phyloP scores from a whole-genome alignment of 1,140 invertebrate species.

The Drosophila erecta region DNA sequence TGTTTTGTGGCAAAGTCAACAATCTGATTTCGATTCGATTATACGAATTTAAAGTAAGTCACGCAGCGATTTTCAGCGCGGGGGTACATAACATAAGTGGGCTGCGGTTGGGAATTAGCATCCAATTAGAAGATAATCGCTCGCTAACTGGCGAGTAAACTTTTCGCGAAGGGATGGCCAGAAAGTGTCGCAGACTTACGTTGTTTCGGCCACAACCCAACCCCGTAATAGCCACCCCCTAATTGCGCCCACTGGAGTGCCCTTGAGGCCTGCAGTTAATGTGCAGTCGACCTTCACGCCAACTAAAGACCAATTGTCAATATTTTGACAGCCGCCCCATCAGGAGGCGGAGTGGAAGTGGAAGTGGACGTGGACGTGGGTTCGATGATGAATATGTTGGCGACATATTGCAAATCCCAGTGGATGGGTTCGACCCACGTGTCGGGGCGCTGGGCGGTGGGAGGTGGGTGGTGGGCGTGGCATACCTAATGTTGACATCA shows the following conservation, averaged over 20 bases:
- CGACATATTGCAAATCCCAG: constrained; percentile 69
- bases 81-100: constrained; percentile 32
- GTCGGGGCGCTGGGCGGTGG: not conserved
- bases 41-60: constrained; percentile 80
- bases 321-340: constrained; percentile 69
- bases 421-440: constrained; percentile 55
- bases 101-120: constrained; percentile 60
- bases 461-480: constrained; percentile 32
- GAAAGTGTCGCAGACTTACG: constrained; percentile 69
- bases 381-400: constrained; percentile 67
- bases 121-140: constrained; percentile 76
- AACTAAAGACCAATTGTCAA: constrained; percentile 76
- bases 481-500: constrained; percentile 73
- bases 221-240: not conserved
- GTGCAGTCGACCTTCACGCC: constrained; percentile 72
- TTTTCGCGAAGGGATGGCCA: constrained; percentile 18
- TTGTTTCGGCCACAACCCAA: constrained; percentile 35
- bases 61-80: constrained; percentile 64
- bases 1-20: constrained; percentile 41
- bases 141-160: constrained; percentile 63
- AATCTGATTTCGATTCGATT: constrained; percentile 74
- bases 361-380: not conserved
- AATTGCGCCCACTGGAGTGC: not conserved
- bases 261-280: constrained; percentile 67
- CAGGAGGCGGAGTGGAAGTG: not conserved